Conservation (phyloP, 2,113 vertebrate species). For the Xenus cinereus region DNA sequence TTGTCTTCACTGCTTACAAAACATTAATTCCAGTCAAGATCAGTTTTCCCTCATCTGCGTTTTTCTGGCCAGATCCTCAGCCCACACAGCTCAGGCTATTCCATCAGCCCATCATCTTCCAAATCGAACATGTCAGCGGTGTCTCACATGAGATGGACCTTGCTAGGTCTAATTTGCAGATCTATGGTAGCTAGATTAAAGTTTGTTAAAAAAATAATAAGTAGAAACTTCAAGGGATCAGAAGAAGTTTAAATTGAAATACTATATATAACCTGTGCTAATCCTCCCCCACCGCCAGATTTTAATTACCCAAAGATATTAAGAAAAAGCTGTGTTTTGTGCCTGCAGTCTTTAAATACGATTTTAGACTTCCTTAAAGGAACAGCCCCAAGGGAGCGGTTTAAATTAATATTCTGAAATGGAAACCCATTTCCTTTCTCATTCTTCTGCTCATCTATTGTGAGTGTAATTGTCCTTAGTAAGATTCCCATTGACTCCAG, state of each 20-base stretch:
- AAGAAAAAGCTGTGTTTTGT: not conserved
- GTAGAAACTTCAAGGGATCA: not conserved
- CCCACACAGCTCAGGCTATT: not conserved
- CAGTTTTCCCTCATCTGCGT: not conserved
- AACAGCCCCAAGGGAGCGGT: not conserved
- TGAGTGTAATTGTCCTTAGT: not conserved
- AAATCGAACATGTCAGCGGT: not conserved
- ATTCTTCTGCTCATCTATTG: not conserved
- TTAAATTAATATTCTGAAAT: not conserved
- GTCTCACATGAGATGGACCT: not conserved
- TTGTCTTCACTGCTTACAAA: not conserved
- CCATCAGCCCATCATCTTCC: not conserved
- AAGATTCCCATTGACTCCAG: not conserved
- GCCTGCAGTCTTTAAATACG: not conserved
- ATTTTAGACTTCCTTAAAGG: not conserved
- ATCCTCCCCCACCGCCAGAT: slow-evolving; percentile 23
- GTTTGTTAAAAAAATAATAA: not conserved
- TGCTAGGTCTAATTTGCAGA: not conserved
- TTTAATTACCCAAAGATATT: not conserved
- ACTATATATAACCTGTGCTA: not conserved
- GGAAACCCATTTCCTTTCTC: not conserved
- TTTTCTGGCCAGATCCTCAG: not conserved
- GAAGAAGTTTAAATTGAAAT: not conserved
- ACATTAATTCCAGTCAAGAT: not conserved
- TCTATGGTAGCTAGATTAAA: not conserved